Evolutionary conservation across 1,140 invertebrate genomes (phyloP).

Genomic region (Hestina assimilis): DNA sequence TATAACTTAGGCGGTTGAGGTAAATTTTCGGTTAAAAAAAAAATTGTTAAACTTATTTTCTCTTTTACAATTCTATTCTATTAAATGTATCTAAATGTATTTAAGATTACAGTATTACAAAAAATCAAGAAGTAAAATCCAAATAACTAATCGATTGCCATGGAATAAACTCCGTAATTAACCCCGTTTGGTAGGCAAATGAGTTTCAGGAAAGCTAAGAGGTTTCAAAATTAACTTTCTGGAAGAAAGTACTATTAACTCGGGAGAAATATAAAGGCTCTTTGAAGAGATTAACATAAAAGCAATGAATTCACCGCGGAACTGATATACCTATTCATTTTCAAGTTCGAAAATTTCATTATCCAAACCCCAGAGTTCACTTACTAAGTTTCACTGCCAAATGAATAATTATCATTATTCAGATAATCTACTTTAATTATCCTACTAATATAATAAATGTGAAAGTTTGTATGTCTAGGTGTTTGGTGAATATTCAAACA

Average conservation of each 20-base stretch:
- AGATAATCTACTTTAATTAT: neutral
- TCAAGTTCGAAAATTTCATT: constrained; percentile 27
- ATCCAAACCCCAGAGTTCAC: constrained; percentile 12
- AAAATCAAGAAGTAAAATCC: constrained; percentile 7
- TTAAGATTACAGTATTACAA: too few species aligned
- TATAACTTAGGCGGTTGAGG: too few species aligned
- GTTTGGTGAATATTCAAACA: too few species aligned
- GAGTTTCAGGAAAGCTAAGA: constrained; percentile 23
- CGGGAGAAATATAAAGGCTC: constrained; percentile 31
- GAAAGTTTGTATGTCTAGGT: too few species aligned
- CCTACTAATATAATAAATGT: too few species aligned
- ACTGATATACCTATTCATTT: constrained; percentile 29
- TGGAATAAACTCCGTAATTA: constrained; percentile 29
- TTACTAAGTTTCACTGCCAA: neutral
- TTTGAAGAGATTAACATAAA: constrained; percentile 36
- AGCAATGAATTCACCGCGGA: constrained; percentile 23
- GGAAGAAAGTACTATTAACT: constrained; percentile 30
- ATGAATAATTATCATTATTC: neutral
- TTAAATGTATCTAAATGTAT: too few species aligned
- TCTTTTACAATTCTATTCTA: too few species aligned
- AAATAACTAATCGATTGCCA: constrained; percentile 21
- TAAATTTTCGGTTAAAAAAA: too few species aligned
- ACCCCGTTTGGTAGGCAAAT: constrained; percentile 26
- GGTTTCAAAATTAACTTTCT: constrained; percentile 34
- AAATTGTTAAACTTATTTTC: too few species aligned